A percentile compares a stretch with the other conserved stretches of the same genome.
Conservation (phyloP, 2,888 invertebrate genomes). For the Eristalis pertinax region DNA sequence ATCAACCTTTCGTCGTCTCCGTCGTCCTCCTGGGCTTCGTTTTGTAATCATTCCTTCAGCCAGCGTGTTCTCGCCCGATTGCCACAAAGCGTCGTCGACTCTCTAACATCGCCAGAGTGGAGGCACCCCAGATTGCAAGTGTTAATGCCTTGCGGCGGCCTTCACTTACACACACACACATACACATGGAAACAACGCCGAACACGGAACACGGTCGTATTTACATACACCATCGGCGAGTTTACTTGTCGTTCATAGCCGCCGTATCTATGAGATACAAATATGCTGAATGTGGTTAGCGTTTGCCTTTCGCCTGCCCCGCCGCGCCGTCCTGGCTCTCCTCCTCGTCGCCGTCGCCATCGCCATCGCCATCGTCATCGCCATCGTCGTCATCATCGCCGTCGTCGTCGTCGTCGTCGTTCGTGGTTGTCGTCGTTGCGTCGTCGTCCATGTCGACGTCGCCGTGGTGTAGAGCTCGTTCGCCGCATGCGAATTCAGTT, state of each 20-base stretch:
- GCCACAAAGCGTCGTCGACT: slow-evolving; percentile 24
- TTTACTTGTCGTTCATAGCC: neutral
- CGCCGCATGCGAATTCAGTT: slow-evolving; percentile 71
- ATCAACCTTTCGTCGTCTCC: slow-evolving; percentile 33
- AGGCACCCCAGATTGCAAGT: slow-evolving; percentile 67
- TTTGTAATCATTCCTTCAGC: slow-evolving; percentile 5
- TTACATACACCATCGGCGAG: slow-evolving; percentile 24
- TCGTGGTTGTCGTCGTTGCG: slow-evolving; percentile 15
- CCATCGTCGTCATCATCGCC: neutral
- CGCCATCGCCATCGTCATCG: neutral
- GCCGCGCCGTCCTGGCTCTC: neutral
- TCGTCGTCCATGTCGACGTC: slow-evolving; percentile 3
- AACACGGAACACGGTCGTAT: neutral
- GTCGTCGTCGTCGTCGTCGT: neutral
- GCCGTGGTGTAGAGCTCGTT: slow-evolving; percentile 48
- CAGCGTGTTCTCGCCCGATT: neutral
- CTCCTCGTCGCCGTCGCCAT: neutral
- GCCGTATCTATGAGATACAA: slow-evolving; percentile 55
- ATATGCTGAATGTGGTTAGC: slow-evolving; percentile 28
- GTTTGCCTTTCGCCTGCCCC: neutral
- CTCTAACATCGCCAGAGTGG: slow-evolving; percentile 13
- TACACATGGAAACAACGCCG: slow-evolving; percentile 37
- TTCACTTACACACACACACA: slow-evolving; percentile 67
- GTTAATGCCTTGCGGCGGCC: slow-evolving; percentile 70
- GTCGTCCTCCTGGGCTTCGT: slow-evolving; percentile 19